These are phyloP conservation scores for Globia sparganii DNA, from an alignment of 2,888 invertebrate genomes.

Conservation along the genomic window DNA sequence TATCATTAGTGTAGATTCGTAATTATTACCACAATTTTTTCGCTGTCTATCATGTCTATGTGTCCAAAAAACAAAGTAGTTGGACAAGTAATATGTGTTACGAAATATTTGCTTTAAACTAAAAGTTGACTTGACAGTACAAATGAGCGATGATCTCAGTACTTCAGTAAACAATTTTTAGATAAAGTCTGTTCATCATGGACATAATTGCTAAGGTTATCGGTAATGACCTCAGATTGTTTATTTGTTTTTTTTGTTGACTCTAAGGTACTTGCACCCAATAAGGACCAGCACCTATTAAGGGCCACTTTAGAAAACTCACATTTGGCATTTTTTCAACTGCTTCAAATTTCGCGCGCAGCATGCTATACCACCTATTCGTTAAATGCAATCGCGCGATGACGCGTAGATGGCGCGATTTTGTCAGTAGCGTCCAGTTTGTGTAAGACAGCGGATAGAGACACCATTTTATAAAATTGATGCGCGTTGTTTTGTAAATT, in stretches of 20 bases:
- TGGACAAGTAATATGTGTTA: slow-evolving; percentile 27
- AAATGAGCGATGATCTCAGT: slow-evolving; percentile 70
- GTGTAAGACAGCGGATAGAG: no score
- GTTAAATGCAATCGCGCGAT: no score
- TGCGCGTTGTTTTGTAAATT: no score
- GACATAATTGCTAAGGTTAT: slow-evolving; percentile 64
- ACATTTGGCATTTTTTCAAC: no score
- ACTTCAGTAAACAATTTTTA: slow-evolving; percentile 64
- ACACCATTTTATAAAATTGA: no score
- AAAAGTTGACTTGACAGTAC: slow-evolving; percentile 29
- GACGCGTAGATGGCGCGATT: no score
- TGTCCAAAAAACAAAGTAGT: slow-evolving; percentile 24
- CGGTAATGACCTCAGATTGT: slow-evolving; percentile 51
- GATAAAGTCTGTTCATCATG: slow-evolving; percentile 55
- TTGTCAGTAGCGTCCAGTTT: no score
- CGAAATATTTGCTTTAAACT: slow-evolving; percentile 49
- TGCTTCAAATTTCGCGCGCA: no score
- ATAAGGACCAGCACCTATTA: no score
- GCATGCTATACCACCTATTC: no score
- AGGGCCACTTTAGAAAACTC: no score
- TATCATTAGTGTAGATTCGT: neutral
- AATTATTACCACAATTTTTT: slow-evolving; percentile 5
- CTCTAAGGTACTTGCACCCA: no score
- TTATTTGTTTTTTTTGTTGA: slow-evolving; percentile 25
- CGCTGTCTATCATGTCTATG: neutral